A percentile compares a stretch with the other conserved stretches of the same genome.
These are phyloP conservation scores for Muricea muricata DNA, from an alignment of 92 coral and sea anemone species.

Conservation along the genomic window DNA sequence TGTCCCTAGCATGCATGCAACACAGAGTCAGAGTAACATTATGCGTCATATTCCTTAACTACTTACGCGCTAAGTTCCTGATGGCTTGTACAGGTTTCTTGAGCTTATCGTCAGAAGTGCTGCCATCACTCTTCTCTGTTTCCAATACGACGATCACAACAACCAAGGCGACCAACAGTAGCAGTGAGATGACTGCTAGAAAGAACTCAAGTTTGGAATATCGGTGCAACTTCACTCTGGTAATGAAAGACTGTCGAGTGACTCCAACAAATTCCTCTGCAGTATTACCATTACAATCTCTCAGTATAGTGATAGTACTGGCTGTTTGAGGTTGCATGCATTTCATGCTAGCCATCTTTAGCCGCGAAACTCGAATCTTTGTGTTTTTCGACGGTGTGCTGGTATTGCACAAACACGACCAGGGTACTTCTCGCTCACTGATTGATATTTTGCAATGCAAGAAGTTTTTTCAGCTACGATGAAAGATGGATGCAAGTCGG, in stretches of 20 bases:
- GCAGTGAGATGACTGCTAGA: not conserved
- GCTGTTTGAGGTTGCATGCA: constrained; percentile 23
- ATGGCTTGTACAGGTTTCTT: not conserved
- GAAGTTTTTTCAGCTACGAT: not conserved
- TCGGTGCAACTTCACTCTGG: not conserved
- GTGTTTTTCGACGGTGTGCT: not conserved
- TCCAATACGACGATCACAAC: not conserved
- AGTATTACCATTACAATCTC: not conserved
- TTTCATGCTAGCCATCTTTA: constrained; percentile 11
- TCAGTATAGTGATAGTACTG: not conserved
- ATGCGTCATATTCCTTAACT: too few species aligned
- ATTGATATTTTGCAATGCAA: constrained; percentile 15
- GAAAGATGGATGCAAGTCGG: not conserved
- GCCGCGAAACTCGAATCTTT: not conserved
- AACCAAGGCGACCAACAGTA: constrained; percentile 10
- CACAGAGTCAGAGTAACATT: too few species aligned
- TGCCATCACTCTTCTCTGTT: not conserved
- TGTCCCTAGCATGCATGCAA: too few species aligned
- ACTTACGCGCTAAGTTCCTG: constrained; percentile 8
- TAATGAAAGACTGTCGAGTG: not conserved
- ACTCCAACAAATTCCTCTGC: not conserved
- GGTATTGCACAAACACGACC: not conserved
- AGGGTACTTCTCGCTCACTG: not conserved
- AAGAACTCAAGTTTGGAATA: constrained; percentile 17
- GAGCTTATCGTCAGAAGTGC: not conserved